A percentile compares a stretch with the other conserved stretches of the same genome.
phyloP scores from a whole-genome alignment of 2,888 invertebrate genomes.

The Elgonia sp. region DNA sequence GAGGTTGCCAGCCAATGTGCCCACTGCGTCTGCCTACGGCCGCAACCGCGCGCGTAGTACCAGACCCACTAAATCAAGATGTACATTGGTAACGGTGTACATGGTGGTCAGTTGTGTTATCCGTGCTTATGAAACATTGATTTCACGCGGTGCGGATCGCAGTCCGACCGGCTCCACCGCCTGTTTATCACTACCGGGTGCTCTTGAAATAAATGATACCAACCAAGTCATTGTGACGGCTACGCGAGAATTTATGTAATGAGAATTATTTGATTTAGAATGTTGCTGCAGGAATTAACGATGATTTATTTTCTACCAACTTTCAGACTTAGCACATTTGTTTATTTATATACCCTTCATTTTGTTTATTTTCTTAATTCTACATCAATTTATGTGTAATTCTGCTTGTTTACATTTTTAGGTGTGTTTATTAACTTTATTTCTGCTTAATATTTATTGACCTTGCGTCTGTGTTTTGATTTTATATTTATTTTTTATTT shows the following conservation, averaged over 20 bases:
- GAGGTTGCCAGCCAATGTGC: slow-evolving; percentile 72
- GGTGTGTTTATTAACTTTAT: no score
- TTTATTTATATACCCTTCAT: not conserved
- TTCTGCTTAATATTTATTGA: no score
- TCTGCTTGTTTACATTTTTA: no score
- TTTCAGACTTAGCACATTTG: slow-evolving; percentile 13
- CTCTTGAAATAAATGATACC: slow-evolving; percentile 62
- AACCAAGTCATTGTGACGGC: slow-evolving; percentile 43
- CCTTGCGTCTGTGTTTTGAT: no score
- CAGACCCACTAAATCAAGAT: slow-evolving; percentile 87
- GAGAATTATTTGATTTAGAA: slow-evolving; percentile 60
- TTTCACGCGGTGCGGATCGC: slow-evolving; percentile 85
- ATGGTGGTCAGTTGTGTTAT: slow-evolving; percentile 85
- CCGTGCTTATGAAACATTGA: slow-evolving; percentile 87
- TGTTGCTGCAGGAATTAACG: slow-evolving; percentile 31
- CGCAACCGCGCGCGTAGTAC: slow-evolving; percentile 78
- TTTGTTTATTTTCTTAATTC: no score
- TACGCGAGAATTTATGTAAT: slow-evolving; percentile 56
- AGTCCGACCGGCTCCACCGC: slow-evolving; percentile 79
- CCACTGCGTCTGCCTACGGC: slow-evolving; percentile 71
- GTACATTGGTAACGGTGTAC: slow-evolving; percentile 86
- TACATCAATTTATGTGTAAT: no score
- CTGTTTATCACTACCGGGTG: slow-evolving; percentile 82
- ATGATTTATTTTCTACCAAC: slow-evolving; percentile 31
- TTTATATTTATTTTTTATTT: not conserved